Conservation (phyloP, 92 coral and sea anemone species). For the Actinernus sp. region DNA sequence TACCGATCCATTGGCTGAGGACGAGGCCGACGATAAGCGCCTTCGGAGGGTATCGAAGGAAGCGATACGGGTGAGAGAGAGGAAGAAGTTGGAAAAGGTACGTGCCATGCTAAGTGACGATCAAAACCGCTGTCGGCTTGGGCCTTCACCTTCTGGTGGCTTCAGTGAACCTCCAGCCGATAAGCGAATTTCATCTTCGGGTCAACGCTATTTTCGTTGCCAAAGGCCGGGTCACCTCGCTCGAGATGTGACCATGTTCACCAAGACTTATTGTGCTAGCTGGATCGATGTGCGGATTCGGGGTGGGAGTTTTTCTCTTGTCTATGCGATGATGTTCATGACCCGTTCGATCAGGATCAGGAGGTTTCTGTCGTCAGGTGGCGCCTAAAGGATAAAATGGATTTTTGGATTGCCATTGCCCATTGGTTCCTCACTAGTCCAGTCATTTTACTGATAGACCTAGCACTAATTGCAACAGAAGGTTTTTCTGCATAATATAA, state of each 20-base stretch:
- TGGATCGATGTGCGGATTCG: too few species aligned
- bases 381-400: not conserved
- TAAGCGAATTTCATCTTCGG: not conserved
- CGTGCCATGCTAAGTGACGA: not conserved
- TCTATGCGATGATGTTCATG: too few species aligned
- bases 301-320: too few species aligned
- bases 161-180: constrained; percentile 19
- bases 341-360: too few species aligned
- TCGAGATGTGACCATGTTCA: not conserved
- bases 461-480: too few species aligned
- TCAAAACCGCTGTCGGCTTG: too few species aligned
- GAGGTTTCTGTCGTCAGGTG: too few species aligned
- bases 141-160: too few species aligned
- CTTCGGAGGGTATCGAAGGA: constrained; percentile 23
- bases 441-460: too few species aligned
- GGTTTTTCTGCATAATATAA: too few species aligned
- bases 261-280: too few species aligned
- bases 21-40: constrained; percentile 21
- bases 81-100: constrained; percentile 1
- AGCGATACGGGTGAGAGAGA: constrained; percentile 16
- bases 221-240: constrained; percentile 6
- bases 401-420: constrained; percentile 8
- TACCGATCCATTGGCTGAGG: constrained; percentile 19
- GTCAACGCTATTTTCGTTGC: constrained; percentile 14
- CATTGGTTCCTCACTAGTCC: too few species aligned